Evolutionary conservation across 2,888 invertebrate genomes (phyloP).

Genomic region (Caenorhabditis sinica): DNA sequence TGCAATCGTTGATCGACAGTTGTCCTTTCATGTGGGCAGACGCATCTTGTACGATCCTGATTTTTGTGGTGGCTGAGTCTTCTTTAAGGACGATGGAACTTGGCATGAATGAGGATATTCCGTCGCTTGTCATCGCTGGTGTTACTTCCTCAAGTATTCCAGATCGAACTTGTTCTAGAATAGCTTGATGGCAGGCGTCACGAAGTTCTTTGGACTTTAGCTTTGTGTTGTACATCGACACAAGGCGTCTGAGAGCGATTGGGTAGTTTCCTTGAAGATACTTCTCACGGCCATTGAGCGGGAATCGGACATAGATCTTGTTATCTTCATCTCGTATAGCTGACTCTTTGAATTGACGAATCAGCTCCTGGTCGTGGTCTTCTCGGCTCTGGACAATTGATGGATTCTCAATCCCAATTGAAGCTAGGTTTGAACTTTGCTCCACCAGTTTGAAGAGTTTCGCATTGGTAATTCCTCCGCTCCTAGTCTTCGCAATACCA

Average conservation of each 20-base stretch:
- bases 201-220: not conserved
- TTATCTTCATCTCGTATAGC: not conserved
- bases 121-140: not conserved
- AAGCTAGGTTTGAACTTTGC: not conserved
- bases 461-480: not conserved
- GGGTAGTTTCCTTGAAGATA: not conserved
- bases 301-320: not conserved
- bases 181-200: not conserved
- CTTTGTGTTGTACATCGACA: not conserved
- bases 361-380: not conserved
- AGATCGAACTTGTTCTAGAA: not conserved
- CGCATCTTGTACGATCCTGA: no score
- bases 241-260: not conserved
- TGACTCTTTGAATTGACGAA: conserved; percentile 3
- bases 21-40: no score
- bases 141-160: no score
- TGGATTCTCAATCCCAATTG: not conserved
- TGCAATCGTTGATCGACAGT: no score
- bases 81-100: conserved; percentile 59
- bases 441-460: not conserved
- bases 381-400: not conserved
- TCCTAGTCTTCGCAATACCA: no score
- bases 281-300: not conserved
- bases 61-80: no score
- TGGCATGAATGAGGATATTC: not conserved